Conservation (phyloP, 2,888 invertebrate genomes). For the Dryadula phaetusa region DNA sequence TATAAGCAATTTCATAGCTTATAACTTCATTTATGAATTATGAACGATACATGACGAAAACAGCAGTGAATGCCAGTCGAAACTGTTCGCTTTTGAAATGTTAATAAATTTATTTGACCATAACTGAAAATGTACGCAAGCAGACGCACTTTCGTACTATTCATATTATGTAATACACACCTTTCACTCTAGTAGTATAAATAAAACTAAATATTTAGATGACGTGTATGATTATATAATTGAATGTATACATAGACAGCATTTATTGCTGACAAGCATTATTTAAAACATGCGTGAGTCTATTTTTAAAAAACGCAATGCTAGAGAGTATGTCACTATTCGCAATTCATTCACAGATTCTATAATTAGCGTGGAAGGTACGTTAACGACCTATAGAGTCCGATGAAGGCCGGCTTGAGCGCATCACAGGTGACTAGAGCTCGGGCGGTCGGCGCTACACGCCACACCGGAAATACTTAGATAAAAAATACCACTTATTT, state of each 20-base stretch:
- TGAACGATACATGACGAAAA: neutral
- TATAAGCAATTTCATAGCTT: too few relatives aligned
- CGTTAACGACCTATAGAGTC: slow-evolving; percentile 59
- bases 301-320: slow-evolving; percentile 31
- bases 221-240: neutral
- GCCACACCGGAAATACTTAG: slow-evolving; percentile 32
- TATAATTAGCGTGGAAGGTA: slow-evolving; percentile 64
- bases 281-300: slow-evolving; percentile 11
- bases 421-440: slow-evolving; percentile 52
- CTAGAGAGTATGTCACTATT: slow-evolving; percentile 48
- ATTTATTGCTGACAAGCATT: slow-evolving; percentile 6
- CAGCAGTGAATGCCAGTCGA: neutral
- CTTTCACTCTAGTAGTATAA: neutral
- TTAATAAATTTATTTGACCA: neutral
- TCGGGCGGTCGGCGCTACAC: slow-evolving; percentile 5
- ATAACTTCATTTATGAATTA: too few relatives aligned
- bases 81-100: neutral
- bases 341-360: slow-evolving; percentile 55
- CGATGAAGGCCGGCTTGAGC: slow-evolving; percentile 59
- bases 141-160: neutral
- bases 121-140: neutral
- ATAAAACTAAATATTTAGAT: neutral
- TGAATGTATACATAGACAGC: neutral
- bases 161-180: neutral
- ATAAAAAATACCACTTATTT: slow-evolving; percentile 15